Evolutionary conservation across 2,113 vertebrate species (phyloP).

Genomic region (Daboia siamensis): DNA sequence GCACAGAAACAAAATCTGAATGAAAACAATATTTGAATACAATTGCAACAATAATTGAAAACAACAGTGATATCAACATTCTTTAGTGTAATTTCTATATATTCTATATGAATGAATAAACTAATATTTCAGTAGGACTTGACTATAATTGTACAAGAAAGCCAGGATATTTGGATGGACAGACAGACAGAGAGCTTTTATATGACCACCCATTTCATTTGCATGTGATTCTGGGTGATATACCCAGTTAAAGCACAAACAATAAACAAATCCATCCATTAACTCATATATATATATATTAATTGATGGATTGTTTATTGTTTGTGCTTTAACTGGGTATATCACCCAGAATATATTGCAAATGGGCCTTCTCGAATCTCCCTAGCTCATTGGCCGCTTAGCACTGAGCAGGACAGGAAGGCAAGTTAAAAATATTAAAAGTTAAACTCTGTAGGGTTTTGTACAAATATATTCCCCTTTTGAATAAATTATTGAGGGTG

Average conservation of each 20-base stretch:
- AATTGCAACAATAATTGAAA: background rate
- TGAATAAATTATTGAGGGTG: background rate
- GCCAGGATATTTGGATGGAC: background rate
- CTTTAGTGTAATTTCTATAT: slow-evolving; percentile 8
- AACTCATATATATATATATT: no score
- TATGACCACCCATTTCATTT: background rate
- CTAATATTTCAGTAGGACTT: background rate
- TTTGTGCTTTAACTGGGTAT: no score
- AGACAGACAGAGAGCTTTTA: background rate
- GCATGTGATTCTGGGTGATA: background rate
- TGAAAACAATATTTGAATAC: background rate
- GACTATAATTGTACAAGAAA: background rate
- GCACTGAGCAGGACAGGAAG: background rate
- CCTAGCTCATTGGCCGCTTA: no score
- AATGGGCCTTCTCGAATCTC: no score
- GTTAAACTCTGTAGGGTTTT: background rate
- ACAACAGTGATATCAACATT: background rate
- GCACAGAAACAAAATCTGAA: background rate
- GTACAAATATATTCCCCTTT: background rate
- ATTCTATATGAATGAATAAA: background rate
- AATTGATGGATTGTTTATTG: no score
- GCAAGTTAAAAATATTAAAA: no score
- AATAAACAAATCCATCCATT: background rate
- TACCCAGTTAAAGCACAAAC: background rate
- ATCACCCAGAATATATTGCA: no score